Conservation (phyloP, 2,113 vertebrate species). For the Numenius arquata region DNA sequence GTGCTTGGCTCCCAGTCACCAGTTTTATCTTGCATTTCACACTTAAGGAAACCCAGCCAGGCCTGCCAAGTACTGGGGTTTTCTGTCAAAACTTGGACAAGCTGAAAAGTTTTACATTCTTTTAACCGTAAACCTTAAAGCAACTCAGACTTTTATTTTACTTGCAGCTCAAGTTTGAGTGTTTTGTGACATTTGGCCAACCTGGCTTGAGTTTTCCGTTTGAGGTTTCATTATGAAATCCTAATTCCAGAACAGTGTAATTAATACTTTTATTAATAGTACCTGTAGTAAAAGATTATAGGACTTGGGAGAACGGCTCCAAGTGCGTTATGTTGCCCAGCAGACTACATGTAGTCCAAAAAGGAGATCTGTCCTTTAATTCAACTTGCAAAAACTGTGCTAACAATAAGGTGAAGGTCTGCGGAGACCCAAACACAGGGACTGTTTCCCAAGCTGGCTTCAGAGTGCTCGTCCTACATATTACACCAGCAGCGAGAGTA, state of each 20-base stretch:
- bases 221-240: slow-evolving; percentile 24
- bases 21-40: slow-evolving; percentile 46
- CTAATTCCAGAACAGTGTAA: slow-evolving; percentile 41
- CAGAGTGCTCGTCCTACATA: neutral
- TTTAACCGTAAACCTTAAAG: slow-evolving; percentile 28
- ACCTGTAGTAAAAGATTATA: slow-evolving; percentile 33
- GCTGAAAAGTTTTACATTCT: slow-evolving; percentile 44
- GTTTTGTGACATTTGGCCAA: slow-evolving; percentile 36
- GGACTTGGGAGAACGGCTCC: neutral
- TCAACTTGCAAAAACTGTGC: neutral
- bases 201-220: neutral
- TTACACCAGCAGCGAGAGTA: neutral
- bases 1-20: neutral
- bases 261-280: slow-evolving; percentile 52
- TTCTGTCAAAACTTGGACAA: slow-evolving; percentile 60
- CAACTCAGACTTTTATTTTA: slow-evolving; percentile 30
- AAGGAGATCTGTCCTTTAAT: neutral
- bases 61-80: slow-evolving; percentile 45
- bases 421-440: neutral
- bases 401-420: neutral
- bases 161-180: neutral
- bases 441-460: neutral
- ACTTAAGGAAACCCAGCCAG: slow-evolving; percentile 28
- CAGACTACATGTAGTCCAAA: neutral
- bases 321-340: neutral